Percentiles rank a stretch among this genome's conserved stretches.
phyloP scores from a whole-genome alignment of 2,888 invertebrate genomes.

The Erpobdella octoculata region DNA sequence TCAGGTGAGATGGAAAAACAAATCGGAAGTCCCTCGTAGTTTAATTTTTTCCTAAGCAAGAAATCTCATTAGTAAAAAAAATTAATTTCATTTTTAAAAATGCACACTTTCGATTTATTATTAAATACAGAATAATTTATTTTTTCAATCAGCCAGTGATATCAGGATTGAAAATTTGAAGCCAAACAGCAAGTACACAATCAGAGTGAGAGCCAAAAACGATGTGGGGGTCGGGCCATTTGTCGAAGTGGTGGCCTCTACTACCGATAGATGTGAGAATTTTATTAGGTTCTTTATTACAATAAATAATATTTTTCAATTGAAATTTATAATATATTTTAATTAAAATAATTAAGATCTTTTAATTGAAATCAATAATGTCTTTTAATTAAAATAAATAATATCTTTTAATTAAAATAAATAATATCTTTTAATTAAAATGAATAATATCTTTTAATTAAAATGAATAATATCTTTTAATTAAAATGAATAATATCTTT shows the following conservation, averaged over 20 bases:
- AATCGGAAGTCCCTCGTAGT: too few species aligned
- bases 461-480: not conserved
- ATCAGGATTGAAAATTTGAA: conserved; percentile 16
- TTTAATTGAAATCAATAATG: not conserved
- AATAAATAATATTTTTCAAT: not conserved
- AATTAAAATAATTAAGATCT: not conserved
- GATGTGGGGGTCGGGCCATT: not conserved
- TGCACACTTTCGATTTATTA: too few species aligned
- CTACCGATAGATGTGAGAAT: conserved; percentile 1
- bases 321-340: not conserved
- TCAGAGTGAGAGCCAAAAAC: conserved; percentile 15
- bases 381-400: not conserved
- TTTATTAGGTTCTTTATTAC: too few species aligned
- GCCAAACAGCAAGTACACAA: not conserved
- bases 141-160: too few species aligned
- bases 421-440: too few species aligned
- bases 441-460: not conserved
- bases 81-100: too few species aligned
- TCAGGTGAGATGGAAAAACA: too few species aligned
- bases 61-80: too few species aligned
- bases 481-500: not conserved
- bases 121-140: too few species aligned
- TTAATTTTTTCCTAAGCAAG: too few species aligned
- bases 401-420: not conserved
- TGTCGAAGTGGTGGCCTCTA: not conserved